Percentiles rank a stretch among this genome's conserved stretches.
Conservation (phyloP, 2,797 vertebrate genomes). For the Sardinella longiceps region DNA sequence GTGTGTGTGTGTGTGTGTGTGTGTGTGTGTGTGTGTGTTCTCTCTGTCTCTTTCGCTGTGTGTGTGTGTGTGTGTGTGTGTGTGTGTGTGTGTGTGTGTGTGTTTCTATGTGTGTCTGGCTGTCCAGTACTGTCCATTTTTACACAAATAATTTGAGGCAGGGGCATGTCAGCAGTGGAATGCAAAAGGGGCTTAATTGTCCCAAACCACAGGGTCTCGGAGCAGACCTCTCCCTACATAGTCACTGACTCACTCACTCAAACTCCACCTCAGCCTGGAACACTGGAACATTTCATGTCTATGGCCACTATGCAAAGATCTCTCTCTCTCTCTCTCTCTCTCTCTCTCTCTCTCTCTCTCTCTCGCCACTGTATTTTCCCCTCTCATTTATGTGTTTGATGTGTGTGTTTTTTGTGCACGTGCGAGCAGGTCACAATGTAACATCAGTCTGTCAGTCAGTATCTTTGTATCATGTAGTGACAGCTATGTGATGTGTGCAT, state of each 20-base stretch:
- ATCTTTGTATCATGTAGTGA: background rate
- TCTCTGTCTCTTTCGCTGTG: too few species aligned
- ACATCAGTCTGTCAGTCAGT: background rate
- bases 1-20: background rate
- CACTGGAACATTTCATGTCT: conserved; percentile 46
- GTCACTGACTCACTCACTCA: conserved; percentile 32
- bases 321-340: background rate
- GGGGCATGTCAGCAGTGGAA: conserved; percentile 63
- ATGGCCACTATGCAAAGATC: conserved; percentile 25
- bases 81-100: background rate
- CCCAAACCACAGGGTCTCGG: conserved; percentile 61
- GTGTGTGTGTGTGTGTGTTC: background rate
- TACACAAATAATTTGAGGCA: conserved; percentile 82
- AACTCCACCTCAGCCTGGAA: conserved; percentile 42
- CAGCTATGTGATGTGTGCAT: background rate
- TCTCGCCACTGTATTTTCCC: background rate
- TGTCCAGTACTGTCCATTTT: conserved; percentile 54
- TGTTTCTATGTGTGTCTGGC: background rate
- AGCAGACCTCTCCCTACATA: conserved; percentile 44
- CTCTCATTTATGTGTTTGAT: background rate
- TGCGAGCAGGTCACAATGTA: background rate
- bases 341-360: background rate
- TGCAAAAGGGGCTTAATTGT: conserved; percentile 76
- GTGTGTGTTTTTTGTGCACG: background rate
- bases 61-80: conserved; percentile 14